A percentile compares a stretch with the other conserved stretches of the same genome.
phyloP scores from a whole-genome alignment of 2,113 vertebrate species.

The Thamnaconus septentrionalis region DNA sequence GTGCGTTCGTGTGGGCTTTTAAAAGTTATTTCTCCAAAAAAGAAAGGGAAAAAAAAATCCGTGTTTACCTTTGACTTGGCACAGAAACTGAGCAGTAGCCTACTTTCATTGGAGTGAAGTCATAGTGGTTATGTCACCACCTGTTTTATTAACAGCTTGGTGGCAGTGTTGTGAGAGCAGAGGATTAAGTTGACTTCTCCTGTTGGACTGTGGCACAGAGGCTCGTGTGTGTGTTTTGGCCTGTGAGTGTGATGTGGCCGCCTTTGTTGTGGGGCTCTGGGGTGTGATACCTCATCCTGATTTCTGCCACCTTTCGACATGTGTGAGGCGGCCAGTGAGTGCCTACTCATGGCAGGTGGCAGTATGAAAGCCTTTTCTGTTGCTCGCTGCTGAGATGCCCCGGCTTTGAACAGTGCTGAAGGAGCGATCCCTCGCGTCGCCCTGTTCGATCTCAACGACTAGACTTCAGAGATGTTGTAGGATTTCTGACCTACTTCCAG shows the following conservation, averaged over 20 bases:
- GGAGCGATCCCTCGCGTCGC: no score
- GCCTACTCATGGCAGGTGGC: slow-evolving; percentile 26
- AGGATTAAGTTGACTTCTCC: slow-evolving; percentile 51
- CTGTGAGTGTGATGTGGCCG: slow-evolving; percentile 29
- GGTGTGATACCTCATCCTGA: slow-evolving; percentile 23
- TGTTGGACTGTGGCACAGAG: neutral
- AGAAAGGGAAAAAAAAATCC: neutral
- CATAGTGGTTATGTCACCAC: slow-evolving; percentile 59
- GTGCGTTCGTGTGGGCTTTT: neutral
- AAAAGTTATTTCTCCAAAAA: neutral
- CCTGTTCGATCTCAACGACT: no score
- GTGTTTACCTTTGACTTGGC: slow-evolving; percentile 8
- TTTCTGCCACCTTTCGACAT: slow-evolving; percentile 38
- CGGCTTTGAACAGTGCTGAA: no score
- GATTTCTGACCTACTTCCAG: slow-evolving; percentile 45
- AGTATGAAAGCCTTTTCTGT: slow-evolving; percentile 2
- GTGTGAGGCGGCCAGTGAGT: slow-evolving; percentile 12
- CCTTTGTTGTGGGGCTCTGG: neutral
- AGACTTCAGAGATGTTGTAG: slow-evolving; percentile 1
- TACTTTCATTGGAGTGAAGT: slow-evolving; percentile 49
- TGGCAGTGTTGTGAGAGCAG: slow-evolving; percentile 23
- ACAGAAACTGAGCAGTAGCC: slow-evolving; percentile 6
- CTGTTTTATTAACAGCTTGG: slow-evolving; percentile 66
- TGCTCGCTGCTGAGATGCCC: no score
- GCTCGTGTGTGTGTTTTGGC: slow-evolving; percentile 26